phyloP scores from a whole-genome alignment of 1,140 invertebrate species.

The Reticulitermes speratus region DNA sequence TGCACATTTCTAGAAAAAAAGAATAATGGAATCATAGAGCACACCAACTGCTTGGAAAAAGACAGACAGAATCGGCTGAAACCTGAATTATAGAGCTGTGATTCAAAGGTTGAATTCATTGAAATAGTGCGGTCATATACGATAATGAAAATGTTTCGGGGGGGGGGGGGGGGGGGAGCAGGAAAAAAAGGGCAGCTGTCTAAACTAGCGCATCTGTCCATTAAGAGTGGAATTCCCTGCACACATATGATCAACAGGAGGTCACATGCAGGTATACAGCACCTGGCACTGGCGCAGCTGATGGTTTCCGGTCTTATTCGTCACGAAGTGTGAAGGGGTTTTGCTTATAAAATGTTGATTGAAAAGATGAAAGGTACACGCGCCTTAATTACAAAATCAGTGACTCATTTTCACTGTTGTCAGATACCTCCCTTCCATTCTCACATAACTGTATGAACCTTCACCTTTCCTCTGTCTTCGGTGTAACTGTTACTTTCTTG shows the following conservation, averaged over 20 bases:
- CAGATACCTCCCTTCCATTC: too few relatives aligned
- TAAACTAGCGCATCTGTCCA: slow-evolving; percentile 5
- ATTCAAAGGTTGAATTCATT: not conserved
- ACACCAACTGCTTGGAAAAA: too few relatives aligned
- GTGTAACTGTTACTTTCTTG: too few relatives aligned
- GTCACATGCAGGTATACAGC: not conserved
- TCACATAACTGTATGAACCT: too few relatives aligned
- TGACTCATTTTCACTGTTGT: too few relatives aligned
- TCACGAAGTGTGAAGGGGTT: not conserved
- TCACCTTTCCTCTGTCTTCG: too few relatives aligned
- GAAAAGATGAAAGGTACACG: not conserved
- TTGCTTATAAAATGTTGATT: not conserved
- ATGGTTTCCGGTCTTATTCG: not conserved
- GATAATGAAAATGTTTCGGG: not conserved
- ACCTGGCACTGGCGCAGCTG: not conserved
- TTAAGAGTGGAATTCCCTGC: not conserved
- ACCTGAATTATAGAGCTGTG: not conserved
- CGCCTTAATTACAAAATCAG: too few relatives aligned
- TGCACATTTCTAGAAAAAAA: too few relatives aligned
- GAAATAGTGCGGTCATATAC: not conserved
- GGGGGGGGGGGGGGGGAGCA: not conserved
- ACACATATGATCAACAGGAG: slow-evolving; percentile 9
- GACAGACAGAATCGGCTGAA: not conserved
- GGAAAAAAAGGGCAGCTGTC: not conserved
- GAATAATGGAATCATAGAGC: not conserved